Percentiles rank a stretch among this genome's conserved stretches.
Conservation (phyloP, 2,797 vertebrate genomes). For the Loris lydekkerianus region DNA sequence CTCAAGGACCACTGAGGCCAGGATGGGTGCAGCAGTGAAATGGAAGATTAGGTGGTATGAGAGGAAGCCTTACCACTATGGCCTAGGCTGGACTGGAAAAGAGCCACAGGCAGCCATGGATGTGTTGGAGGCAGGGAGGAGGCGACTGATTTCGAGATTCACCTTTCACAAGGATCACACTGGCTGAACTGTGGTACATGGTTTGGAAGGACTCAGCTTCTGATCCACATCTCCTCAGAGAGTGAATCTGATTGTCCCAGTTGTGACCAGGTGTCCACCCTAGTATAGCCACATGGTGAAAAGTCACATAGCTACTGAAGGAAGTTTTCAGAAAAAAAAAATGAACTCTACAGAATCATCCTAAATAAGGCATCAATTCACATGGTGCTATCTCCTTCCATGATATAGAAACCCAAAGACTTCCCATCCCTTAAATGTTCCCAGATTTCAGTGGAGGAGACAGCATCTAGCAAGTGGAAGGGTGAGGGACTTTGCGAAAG, state of each 20-base stretch:
- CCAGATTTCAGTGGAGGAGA: background rate
- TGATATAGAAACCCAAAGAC: background rate
- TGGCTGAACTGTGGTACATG: background rate
- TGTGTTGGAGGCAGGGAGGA: background rate
- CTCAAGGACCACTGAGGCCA: background rate
- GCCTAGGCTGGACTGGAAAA: background rate
- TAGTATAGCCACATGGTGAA: background rate
- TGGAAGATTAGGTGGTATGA: background rate
- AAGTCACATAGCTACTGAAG: background rate
- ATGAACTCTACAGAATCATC: background rate
- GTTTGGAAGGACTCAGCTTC: background rate
- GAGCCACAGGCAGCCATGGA: background rate
- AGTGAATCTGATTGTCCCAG: background rate
- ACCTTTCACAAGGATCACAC: background rate
- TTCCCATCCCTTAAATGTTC: background rate
- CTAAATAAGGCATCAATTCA: background rate
- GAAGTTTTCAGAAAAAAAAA: background rate
- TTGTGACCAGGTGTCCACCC: background rate
- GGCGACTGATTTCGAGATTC: background rate
- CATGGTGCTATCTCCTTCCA: background rate
- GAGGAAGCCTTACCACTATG: background rate
- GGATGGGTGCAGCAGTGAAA: background rate
- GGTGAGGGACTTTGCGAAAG: background rate
- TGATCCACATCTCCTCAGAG: background rate
- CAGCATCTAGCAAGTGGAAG: background rate